These are phyloP conservation scores for Mamestra configurata DNA, from an alignment of 1,140 invertebrate species.

Conservation along the genomic window DNA sequence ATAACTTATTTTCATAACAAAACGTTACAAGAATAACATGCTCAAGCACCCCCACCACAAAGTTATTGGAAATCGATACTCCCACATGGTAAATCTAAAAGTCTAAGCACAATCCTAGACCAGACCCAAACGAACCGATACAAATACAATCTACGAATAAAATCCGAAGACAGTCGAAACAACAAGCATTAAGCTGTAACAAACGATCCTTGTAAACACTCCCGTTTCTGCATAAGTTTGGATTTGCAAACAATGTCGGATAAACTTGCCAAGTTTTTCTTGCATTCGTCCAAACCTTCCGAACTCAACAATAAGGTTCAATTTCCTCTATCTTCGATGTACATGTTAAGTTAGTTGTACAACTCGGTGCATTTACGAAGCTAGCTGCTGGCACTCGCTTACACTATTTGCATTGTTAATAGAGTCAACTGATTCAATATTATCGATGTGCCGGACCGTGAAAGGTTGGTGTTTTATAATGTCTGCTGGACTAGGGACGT, in stretches of 20 bases:
- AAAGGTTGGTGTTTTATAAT: conserved; percentile 56
- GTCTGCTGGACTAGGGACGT: conserved; percentile 3
- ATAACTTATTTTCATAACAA: too few relatives aligned
- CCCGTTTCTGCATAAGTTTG: conserved; percentile 76
- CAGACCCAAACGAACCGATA: conserved; percentile 29
- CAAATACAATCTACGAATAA: conserved; percentile 59
- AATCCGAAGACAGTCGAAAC: conserved; percentile 75
- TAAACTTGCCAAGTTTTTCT: conserved; percentile 62
- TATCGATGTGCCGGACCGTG: conserved; percentile 64
- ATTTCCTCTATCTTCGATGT: conserved; percentile 10
- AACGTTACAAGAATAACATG: background rate
- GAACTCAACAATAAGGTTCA: conserved; percentile 49
- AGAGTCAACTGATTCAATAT: conserved; percentile 79
- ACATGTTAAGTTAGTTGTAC: conserved; percentile 56
- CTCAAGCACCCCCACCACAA: too few relatives aligned
- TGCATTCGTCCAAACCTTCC: conserved; percentile 44
- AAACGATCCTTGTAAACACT: conserved; percentile 79
- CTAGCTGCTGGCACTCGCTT: conserved; percentile 66
- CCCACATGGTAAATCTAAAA: background rate
- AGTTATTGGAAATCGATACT: conserved; percentile 10
- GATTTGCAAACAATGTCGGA: conserved; percentile 76
- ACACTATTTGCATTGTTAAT: conserved; percentile 80
- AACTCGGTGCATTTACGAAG: conserved; percentile 75
- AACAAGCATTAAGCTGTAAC: conserved; percentile 78
- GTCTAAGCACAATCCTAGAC: background rate